Percentiles rank a stretch among this genome's conserved stretches.
phyloP scores from a whole-genome alignment of 2,113 vertebrate species.

The cat (Felis catus) region DNA sequence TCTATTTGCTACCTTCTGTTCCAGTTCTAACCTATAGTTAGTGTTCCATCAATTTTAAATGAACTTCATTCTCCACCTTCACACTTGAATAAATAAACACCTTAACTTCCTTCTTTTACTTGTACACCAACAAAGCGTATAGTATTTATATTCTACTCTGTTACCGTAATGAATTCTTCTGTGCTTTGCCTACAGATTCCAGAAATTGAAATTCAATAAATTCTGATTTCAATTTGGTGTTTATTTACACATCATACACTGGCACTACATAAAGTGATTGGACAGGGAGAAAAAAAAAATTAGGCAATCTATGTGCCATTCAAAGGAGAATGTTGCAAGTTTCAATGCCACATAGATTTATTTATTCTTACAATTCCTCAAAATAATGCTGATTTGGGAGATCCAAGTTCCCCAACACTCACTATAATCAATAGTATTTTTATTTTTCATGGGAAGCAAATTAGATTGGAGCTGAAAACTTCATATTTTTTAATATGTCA shows the following conservation, averaged over 20 bases:
- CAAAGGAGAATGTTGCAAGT: neutral
- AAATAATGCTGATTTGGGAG: neutral
- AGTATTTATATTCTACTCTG: neutral
- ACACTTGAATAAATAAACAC: neutral
- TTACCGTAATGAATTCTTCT: neutral
- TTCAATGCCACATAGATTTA: neutral
- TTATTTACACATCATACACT: neutral
- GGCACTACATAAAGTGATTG: neutral
- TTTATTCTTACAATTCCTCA: neutral
- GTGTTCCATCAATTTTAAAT: neutral
- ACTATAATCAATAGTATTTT: neutral
- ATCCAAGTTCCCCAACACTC: neutral
- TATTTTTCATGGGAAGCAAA: neutral
- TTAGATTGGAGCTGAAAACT: neutral
- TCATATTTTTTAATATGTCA: neutral
- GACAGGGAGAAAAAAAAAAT: neutral
- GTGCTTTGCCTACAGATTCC: neutral
- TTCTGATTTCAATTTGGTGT: neutral
- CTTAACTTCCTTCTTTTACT: neutral
- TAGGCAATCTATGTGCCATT: neutral
- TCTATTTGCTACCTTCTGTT: neutral
- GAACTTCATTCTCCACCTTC: neutral
- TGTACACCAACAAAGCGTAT: neutral
- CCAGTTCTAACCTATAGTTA: neutral
- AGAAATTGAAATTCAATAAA: conserved; percentile 16